phyloP scores from a whole-genome alignment of 2,888 invertebrate species.

The Tetranychus truncatus region DNA sequence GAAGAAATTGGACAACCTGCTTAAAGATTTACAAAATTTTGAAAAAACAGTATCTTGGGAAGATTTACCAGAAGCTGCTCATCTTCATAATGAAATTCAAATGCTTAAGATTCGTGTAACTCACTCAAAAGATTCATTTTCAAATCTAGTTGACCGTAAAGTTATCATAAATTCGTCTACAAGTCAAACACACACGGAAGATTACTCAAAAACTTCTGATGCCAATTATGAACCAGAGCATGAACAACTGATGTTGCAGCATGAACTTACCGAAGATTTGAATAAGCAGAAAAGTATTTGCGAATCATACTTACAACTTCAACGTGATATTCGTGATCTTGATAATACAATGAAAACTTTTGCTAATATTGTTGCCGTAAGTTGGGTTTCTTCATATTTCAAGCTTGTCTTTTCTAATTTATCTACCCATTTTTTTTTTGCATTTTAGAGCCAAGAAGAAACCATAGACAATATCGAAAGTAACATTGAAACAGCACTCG shows the following conservation, averaged over 20 bases:
- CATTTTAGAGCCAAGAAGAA: not conserved
- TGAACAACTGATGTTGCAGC: not conserved
- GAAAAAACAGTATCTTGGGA: not conserved
- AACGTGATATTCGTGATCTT: not conserved
- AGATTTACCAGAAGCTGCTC: not conserved
- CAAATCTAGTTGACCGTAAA: not conserved
- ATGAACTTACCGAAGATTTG: not conserved
- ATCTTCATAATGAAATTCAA: not conserved
- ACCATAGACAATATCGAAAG: not conserved
- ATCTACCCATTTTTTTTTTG: not conserved
- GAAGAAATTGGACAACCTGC: constrained; percentile 4
- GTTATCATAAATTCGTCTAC: not conserved
- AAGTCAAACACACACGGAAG: not conserved
- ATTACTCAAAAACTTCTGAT: not conserved
- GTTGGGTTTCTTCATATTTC: not conserved
- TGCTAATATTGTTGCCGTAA: not conserved
- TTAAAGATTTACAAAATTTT: constrained; percentile 6
- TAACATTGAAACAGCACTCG: constrained; percentile 1
- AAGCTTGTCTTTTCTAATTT: not conserved
- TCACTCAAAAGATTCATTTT: not conserved
- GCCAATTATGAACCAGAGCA: not conserved
- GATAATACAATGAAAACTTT: not conserved
- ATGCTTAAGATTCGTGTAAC: not conserved
- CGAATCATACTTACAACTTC: constrained; percentile 2
- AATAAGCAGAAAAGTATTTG: not conserved